phyloP scores from a whole-genome alignment of 2,113 vertebrate genomes.

The Climacteris rufus region DNA sequence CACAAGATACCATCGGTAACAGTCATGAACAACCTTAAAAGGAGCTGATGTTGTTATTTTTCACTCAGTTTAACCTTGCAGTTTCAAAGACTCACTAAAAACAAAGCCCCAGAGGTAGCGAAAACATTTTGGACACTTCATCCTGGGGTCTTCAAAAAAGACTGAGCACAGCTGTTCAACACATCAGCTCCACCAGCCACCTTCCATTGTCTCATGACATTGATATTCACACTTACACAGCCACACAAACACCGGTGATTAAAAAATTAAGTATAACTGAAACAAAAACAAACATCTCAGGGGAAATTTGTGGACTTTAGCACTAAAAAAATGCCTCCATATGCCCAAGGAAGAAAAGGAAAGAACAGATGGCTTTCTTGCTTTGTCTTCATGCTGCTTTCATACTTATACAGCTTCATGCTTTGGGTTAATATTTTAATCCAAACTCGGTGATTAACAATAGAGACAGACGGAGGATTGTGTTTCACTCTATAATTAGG shows the following conservation, averaged over 20 bases:
- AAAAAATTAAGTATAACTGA: not conserved
- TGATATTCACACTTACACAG: not conserved
- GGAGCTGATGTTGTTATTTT: not conserved
- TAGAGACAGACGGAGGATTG: constrained; percentile 12
- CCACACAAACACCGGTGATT: not conserved
- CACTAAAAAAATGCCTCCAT: not conserved
- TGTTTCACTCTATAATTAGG: constrained; percentile 54
- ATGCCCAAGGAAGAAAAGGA: not conserved
- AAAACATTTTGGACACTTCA: not conserved
- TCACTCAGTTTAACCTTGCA: not conserved
- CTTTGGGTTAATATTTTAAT: constrained; percentile 51
- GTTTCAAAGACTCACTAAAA: not conserved
- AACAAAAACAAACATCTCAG: not conserved
- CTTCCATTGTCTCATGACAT: not conserved
- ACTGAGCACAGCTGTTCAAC: not conserved
- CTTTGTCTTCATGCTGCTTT: constrained; percentile 17
- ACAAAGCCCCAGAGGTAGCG: not conserved
- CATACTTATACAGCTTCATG: not conserved
- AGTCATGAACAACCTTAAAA: not conserved
- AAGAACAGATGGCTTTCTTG: constrained; percentile 35
- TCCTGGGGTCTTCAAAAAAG: not conserved
- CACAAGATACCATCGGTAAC: not conserved
- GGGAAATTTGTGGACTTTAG: not conserved
- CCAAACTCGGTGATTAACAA: constrained; percentile 29
- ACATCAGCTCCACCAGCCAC: not conserved